Conservation (phyloP, 2,113 vertebrate species). For the Lethenteron camtschaticum region DNA sequence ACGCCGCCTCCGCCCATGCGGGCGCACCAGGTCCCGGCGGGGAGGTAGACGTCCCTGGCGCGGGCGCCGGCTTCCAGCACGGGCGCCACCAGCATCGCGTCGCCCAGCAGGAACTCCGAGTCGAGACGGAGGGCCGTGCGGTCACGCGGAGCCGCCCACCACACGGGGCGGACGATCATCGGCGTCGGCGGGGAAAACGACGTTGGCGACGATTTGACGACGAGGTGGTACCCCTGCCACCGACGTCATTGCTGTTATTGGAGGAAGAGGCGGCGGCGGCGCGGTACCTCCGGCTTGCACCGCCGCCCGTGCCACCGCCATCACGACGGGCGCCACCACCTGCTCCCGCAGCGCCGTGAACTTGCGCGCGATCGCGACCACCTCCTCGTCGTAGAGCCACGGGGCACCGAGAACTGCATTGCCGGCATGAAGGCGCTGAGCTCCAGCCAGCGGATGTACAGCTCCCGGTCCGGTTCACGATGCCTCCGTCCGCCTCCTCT, state of each 20-base stretch:
- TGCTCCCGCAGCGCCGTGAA: constrained; percentile 58
- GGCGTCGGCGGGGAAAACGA: constrained; percentile 15
- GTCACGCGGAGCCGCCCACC: constrained; percentile 78
- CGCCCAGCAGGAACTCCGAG: constrained; percentile 87
- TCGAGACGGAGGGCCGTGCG: constrained; percentile 58
- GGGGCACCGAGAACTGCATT: constrained; percentile 95
- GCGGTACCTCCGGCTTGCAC: constrained; percentile 29
- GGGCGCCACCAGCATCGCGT: constrained; percentile 80
- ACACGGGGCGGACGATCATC: constrained; percentile 80
- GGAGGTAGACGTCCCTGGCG: constrained; percentile 75
- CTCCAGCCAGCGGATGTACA: constrained; percentile 89
- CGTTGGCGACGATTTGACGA: no score
- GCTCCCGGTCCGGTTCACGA: constrained; percentile 49
- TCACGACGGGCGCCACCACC: constrained; percentile 55
- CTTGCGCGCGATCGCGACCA: constrained; percentile 64
- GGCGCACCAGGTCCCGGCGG: constrained; percentile 65
- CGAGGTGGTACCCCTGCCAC: no score
- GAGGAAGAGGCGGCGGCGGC: no score
- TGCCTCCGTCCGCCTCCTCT: constrained; percentile 22
- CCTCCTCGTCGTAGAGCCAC: constrained; percentile 65
- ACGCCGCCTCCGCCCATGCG: constrained; percentile 37
- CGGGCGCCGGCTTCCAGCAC: constrained; percentile 78
- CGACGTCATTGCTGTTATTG: neutral
- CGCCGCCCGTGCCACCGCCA: constrained; percentile 67
- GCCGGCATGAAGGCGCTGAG: constrained; percentile 86